Percentiles rank a stretch among this genome's conserved stretches.
These are phyloP conservation scores for Ophion ventricosus DNA, from an alignment of 2,888 invertebrate species.

Conservation along the genomic window DNA sequence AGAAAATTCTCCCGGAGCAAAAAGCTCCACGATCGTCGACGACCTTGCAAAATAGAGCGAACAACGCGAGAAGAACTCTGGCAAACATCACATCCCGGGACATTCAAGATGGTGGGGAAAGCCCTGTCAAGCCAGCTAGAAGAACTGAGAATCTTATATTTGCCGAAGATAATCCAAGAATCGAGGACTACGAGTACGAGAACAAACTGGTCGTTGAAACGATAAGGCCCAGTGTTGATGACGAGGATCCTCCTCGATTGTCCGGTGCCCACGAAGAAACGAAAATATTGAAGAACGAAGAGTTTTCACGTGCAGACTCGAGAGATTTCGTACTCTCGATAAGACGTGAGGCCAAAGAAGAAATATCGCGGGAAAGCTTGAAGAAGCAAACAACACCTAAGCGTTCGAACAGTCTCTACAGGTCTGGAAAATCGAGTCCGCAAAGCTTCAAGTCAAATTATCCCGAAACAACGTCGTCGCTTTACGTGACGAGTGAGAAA, in stretches of 20 bases:
- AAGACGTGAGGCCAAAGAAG: slow-evolving; percentile 75
- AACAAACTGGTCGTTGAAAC: background rate
- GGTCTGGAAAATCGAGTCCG: slow-evolving; percentile 66
- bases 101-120: background rate
- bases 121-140: background rate
- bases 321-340: slow-evolving; percentile 65
- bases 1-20: slow-evolving; percentile 40
- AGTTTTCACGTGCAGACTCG: slow-evolving; percentile 35
- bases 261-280: slow-evolving; percentile 32
- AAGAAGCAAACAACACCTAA: slow-evolving; percentile 66
- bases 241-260: background rate
- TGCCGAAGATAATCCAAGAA: slow-evolving; percentile 7
- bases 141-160: background rate
- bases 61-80: background rate
- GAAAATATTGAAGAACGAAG: slow-evolving; percentile 42
- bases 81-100: slow-evolving; percentile 7
- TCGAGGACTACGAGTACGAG: background rate
- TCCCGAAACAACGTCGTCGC: slow-evolving; percentile 66
- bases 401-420: slow-evolving; percentile 73
- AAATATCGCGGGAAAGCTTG: slow-evolving; percentile 26
- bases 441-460: slow-evolving; percentile 70
- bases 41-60: background rate
- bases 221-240: background rate
- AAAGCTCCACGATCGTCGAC: background rate
- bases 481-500: slow-evolving; percentile 63